Base-by-base conservation (phyloP, 2,888 invertebrate species). In the Schrankia costaestrigalis region DNA sequence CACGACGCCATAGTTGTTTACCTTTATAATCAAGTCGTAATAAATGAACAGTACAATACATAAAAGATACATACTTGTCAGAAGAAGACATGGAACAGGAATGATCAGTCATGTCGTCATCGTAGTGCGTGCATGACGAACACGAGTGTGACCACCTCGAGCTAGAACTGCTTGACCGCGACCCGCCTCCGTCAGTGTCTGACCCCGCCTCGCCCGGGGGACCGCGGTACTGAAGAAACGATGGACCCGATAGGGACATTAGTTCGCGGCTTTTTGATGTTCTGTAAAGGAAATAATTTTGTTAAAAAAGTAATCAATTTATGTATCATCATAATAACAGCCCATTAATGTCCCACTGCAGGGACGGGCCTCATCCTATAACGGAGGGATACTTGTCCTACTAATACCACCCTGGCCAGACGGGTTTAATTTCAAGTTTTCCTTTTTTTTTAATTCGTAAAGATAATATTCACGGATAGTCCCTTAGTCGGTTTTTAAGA, bases 41-140 rank as follows among this genome's bases (percentile, higher is more conserved):
- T n/a, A n/a, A n/a, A n/a, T n/a, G n/a, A n/a, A 13, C 7, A 12
- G n/a, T 24, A 3, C 12, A 12, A 6, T 13, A 29, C 1, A 14
- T 9, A 11, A 8, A 11, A n/a, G 13, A n/a, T 8, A 51, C 55
- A 57, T 27, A 85, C 85, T 79, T 77, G 23, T 84, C 83, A 32
- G 71, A 75, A 14, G 79, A 75, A 54, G 71, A 71, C 46, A 77
- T 64, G 10, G 75, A 75, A 47, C 81, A 79, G 10, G 84, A 82
- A 36, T 67, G 78, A 17, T 76, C 78, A 2, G 72, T 77, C 41
- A 51, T 68, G 59, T 78, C 71, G 35, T 81, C 84, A 40, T 87
- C 87, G 56, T 84, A 85, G 50, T 89, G 89, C 9, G 87, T 85
- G 63, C 88, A 88, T 44, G 88, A 88, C n/a, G 87, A 87, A 23